Percentiles rank a stretch among this genome's conserved stretches.
phyloP scores from a whole-genome alignment of 1,140 invertebrate species.

The Aplysia californica region DNA sequence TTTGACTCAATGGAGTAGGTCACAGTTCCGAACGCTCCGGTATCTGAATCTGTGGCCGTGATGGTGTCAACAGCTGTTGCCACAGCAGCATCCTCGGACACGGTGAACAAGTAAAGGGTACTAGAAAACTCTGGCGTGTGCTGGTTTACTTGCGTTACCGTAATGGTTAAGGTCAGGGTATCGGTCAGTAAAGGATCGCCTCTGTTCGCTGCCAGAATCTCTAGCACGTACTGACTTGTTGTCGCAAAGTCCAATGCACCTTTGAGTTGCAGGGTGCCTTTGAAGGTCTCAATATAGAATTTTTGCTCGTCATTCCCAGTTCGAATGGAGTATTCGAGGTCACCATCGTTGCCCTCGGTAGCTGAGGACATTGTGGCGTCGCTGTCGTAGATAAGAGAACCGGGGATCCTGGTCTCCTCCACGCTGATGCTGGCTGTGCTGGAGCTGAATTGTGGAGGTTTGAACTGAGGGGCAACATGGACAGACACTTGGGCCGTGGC shows the following conservation, averaged over 20 bases:
- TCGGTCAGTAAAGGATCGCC: background rate
- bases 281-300: background rate
- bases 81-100: conserved; percentile 77
- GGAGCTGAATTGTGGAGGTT: background rate
- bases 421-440: background rate
- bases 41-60: conserved; percentile 88
- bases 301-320: background rate
- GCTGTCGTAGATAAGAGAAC: background rate
- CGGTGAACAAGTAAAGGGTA: conserved; percentile 48
- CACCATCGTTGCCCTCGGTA: background rate
- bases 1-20: conserved; percentile 76
- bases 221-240: background rate
- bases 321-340: background rate
- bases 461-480: background rate
- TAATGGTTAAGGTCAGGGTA: background rate
- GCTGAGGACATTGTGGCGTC: conserved; percentile 2
- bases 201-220: background rate
- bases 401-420: background rate
- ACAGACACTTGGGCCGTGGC: conserved; percentile 2
- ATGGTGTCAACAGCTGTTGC: conserved; percentile 83
- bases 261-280: background rate
- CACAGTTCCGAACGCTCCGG: background rate
- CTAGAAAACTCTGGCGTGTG: conserved; percentile 50
- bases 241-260: background rate
- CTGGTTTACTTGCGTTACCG: conserved; percentile 34